A percentile compares a stretch with the other conserved stretches of the same genome.
These are phyloP conservation scores for Sinotaia quadrata DNA, from an alignment of 2,888 invertebrate species.

Conservation along the genomic window DNA sequence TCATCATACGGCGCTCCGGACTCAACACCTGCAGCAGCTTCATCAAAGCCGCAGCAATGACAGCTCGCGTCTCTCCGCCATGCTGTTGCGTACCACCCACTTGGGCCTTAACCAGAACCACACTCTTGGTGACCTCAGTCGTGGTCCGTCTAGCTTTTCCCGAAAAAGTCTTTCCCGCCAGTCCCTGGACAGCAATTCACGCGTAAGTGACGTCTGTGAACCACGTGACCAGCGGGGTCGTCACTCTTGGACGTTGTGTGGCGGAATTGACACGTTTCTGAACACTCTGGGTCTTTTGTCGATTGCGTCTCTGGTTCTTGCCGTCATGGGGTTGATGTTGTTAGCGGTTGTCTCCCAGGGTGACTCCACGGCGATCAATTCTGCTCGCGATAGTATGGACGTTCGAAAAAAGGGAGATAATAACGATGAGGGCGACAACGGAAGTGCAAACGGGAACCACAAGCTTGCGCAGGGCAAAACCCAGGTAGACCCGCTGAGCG, in stretches of 20 bases:
- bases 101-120: conserved; percentile 12
- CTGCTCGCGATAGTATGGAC: too few relatives aligned
- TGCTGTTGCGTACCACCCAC: conserved; percentile 20
- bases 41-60: conserved; percentile 21
- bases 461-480: not conserved
- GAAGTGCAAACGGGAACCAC: not conserved
- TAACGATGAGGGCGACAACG: not conserved
- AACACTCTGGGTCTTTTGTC: conserved; percentile 86
- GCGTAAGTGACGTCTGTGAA: conserved; percentile 36
- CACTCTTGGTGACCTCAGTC: conserved; percentile 49
- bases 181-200: conserved; percentile 38
- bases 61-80: conserved; percentile 23
- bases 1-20: conserved; percentile 7
- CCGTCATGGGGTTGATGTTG: conserved; percentile 81
- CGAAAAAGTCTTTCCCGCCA: conserved; percentile 64
- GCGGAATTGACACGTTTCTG: conserved; percentile 19
- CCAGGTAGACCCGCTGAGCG: not conserved
- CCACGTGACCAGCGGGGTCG: conserved; percentile 4
- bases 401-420: too few relatives aligned
- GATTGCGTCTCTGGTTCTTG: conserved; percentile 87
- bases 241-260: conserved; percentile 34
- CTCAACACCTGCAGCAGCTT: not conserved
- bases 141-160: conserved; percentile 44
- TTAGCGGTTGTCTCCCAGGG: conserved; percentile 82
- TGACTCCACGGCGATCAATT: conserved; percentile 49